Evolutionary conservation across 2,113 vertebrate species (phyloP).

Genomic region (Sorex fumeus): DNA sequence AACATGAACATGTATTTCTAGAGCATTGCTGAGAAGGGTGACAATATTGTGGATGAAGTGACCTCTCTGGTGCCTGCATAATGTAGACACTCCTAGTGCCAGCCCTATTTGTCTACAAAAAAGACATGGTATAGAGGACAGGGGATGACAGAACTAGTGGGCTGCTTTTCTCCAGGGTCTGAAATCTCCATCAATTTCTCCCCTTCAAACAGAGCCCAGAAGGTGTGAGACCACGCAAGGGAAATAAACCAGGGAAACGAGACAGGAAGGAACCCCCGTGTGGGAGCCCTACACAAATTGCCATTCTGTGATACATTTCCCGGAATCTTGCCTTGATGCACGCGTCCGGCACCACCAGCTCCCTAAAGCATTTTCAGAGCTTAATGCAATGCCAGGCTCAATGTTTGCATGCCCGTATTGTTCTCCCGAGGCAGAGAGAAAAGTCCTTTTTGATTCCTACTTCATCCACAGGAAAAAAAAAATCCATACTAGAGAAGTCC

Average conservation of each 20-base stretch:
- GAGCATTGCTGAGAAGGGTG: neutral
- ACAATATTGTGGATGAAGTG: neutral
- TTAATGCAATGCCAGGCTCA: conserved; percentile 52
- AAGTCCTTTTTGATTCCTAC: conserved; percentile 78
- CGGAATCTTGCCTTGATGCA: conserved; percentile 34
- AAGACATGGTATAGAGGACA: neutral
- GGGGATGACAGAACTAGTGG: neutral
- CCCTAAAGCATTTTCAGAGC: conserved; percentile 69
- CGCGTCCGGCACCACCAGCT: neutral
- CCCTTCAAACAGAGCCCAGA: conserved; percentile 24
- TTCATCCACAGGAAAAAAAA: conserved; percentile 71
- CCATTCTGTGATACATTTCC: conserved; percentile 14
- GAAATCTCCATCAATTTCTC: neutral
- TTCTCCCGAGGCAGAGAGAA: conserved; percentile 62
- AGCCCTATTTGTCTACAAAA: neutral
- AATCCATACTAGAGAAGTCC: conserved; percentile 70
- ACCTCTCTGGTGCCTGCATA: neutral
- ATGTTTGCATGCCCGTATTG: conserved; percentile 39
- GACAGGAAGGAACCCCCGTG: neutral
- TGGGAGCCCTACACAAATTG: neutral
- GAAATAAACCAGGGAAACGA: conserved; percentile 42
- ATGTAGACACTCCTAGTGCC: neutral
- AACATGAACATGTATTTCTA: neutral
- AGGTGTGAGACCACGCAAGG: neutral
- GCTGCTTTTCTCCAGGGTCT: neutral